Evolutionary conservation across 2,888 invertebrate species (phyloP), one percentile per base, ranked within the genome.

Genomic region (Rhingia rostrata): DNA sequence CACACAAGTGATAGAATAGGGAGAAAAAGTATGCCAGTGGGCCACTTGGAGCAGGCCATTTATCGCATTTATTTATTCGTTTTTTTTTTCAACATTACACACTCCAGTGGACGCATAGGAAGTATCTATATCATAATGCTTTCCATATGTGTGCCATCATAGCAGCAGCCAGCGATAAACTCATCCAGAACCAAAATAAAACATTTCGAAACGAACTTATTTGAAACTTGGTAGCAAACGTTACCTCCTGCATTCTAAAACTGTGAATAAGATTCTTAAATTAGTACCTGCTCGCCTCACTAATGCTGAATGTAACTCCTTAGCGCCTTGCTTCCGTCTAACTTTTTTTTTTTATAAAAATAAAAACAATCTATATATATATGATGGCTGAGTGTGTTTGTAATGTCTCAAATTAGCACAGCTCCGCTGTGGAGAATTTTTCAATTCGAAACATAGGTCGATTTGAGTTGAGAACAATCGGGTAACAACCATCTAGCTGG

Each of bases 251-350:
- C 66, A 78, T 78, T 64, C 70, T 70, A 66, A 73, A 80, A 49
- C 66, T 54, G 80, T 80, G 67, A 74, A 80, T 80, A 73, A 67
- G 54, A 61, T 67, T 80, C 74, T 67, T 73, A 74, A 80, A 80
- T 80, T 80, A 80, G 80, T 80, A 74, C 73, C 60, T 66, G 69
- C 53, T 32, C 5, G 35, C 45, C 58, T 79, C 58, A 12, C 47
- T 74, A 60, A 45, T 10, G 22, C 10, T 43, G 73, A 47, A 60
- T 72, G 51, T 60, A 61, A 61, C 47, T 74, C 54, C 61, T 60
- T 58, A 45, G 39, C 30, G 53, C 58, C 60, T 32, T 67, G 61
- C 66, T 61, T 74, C 73, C 61, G 67, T 22, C 61, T 14, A 77
- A 45, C 60, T 64, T 32, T 2, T 41, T 12, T 56, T 37, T n/a